These are phyloP conservation scores for Ctenicera cuprea DNA, from an alignment of 2,888 invertebrate species.

Conservation along the genomic window DNA sequence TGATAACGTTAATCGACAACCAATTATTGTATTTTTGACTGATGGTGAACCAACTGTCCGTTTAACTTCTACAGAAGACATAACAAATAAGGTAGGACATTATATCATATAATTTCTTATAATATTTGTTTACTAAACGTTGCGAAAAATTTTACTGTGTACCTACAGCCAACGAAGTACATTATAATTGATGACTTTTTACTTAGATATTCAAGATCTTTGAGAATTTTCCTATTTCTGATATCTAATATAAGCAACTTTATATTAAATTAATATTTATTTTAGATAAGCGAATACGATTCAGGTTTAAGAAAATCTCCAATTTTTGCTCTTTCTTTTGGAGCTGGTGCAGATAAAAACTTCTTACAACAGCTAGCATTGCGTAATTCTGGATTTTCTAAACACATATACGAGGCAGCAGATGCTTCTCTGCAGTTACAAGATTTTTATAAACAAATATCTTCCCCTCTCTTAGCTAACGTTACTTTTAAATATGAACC, in stretches of 20 bases:
- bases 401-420: slow-evolving; percentile 83
- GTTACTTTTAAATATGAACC: slow-evolving; percentile 79
- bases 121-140: neutral
- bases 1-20: slow-evolving; percentile 72
- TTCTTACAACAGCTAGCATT: slow-evolving; percentile 81
- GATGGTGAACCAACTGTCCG: slow-evolving; percentile 81
- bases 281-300: slow-evolving; percentile 73
- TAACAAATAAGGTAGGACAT: slow-evolving; percentile 72
- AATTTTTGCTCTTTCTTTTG: slow-evolving; percentile 83
- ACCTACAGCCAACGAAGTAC: neutral
- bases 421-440: slow-evolving; percentile 81
- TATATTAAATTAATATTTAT: no score
- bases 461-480: slow-evolving; percentile 80
- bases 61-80: slow-evolving; percentile 74
- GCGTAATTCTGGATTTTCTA: slow-evolving; percentile 80
- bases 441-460: slow-evolving; percentile 81
- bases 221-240: no score
- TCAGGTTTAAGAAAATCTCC: slow-evolving; percentile 69
- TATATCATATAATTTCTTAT: no score
- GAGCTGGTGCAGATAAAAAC: slow-evolving; percentile 80
- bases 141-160: neutral
- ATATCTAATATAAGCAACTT: no score
- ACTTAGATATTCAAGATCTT: no score
- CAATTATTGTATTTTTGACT: slow-evolving; percentile 80
- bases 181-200: no score